phyloP scores from a whole-genome alignment of 1,140 invertebrate species.

The Sitodiplosis mosellana region DNA sequence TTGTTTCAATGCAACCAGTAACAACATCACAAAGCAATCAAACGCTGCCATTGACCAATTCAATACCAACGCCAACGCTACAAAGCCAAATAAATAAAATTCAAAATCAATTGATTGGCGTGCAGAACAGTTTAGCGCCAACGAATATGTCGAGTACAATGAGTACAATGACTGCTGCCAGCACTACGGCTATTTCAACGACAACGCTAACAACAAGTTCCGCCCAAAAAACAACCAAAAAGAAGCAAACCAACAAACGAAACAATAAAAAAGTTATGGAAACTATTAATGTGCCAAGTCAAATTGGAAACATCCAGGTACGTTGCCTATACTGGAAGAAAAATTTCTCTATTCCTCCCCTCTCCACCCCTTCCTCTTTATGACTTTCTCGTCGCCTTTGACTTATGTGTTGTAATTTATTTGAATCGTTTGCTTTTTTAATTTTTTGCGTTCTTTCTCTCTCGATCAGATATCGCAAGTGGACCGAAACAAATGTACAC shows the following conservation, averaged over 20 bases:
- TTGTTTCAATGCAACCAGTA: background rate
- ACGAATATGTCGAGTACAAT: slow-evolving; percentile 1
- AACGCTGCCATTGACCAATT: too few species aligned
- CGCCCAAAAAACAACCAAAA: background rate
- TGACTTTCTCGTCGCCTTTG: too few species aligned
- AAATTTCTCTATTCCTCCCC: too few species aligned
- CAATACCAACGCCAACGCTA: slow-evolving; percentile 2
- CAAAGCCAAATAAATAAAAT: slow-evolving; percentile 7
- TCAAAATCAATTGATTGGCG: slow-evolving; percentile 7
- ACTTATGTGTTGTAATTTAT: too few species aligned
- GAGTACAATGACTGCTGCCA: background rate
- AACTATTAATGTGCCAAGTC: slow-evolving; percentile 16
- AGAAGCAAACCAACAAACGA: slow-evolving; percentile 3
- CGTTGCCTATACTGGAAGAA: too few species aligned
- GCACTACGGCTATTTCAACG: slow-evolving; percentile 1
- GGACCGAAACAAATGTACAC: slow-evolving; percentile 9
- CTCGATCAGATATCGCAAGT: slow-evolving; percentile 10
- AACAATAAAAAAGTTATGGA: background rate
- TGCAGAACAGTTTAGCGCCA: background rate
- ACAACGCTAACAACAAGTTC: background rate
- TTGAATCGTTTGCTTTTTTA: slow-evolving; percentile 16
- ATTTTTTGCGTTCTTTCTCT: background rate
- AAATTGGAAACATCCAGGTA: slow-evolving; percentile 20
- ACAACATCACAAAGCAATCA: background rate
- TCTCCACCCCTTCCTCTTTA: too few species aligned